A percentile compares a stretch with the other conserved stretches of the same genome.
These are phyloP conservation scores for Poicephalus gulielmi DNA, from an alignment of 2,113 vertebrate genomes.

Conservation along the genomic window DNA sequence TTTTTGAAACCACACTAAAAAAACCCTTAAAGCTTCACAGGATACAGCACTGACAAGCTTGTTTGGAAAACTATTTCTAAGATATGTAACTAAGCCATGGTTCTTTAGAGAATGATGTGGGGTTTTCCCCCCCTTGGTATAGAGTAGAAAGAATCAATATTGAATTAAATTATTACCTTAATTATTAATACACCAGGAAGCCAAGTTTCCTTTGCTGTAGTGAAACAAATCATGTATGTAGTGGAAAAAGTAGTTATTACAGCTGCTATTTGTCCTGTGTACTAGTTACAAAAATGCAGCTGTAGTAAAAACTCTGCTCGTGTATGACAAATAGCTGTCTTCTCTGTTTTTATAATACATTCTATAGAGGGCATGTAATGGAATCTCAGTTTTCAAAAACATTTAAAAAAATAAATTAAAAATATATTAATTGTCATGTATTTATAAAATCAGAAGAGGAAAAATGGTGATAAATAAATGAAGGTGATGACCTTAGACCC, in stretches of 20 bases:
- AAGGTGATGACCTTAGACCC: neutral
- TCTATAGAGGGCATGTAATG: neutral
- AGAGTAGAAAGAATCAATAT: conserved; percentile 3
- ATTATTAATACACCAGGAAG: conserved; percentile 36
- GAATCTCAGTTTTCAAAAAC: neutral
- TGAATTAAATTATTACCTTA: conserved; percentile 32
- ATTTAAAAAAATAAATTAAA: neutral
- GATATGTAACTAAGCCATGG: neutral
- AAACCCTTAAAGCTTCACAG: neutral
- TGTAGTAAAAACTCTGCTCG: neutral
- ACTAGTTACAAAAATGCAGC: neutral
- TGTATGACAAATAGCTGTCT: neutral
- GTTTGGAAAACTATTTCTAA: neutral
- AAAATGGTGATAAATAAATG: neutral
- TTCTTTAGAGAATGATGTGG: neutral
- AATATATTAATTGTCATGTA: neutral
- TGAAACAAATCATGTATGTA: neutral
- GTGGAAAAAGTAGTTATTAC: neutral
- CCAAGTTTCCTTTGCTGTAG: neutral
- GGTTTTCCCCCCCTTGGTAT: neutral
- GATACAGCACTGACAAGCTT: neutral
- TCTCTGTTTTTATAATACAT: neutral
- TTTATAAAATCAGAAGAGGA: neutral
- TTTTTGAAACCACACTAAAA: neutral
- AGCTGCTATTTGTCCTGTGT: neutral